Conservation (phyloP, 2,113 vertebrate species). For the Dicentrarchus labrax region DNA sequence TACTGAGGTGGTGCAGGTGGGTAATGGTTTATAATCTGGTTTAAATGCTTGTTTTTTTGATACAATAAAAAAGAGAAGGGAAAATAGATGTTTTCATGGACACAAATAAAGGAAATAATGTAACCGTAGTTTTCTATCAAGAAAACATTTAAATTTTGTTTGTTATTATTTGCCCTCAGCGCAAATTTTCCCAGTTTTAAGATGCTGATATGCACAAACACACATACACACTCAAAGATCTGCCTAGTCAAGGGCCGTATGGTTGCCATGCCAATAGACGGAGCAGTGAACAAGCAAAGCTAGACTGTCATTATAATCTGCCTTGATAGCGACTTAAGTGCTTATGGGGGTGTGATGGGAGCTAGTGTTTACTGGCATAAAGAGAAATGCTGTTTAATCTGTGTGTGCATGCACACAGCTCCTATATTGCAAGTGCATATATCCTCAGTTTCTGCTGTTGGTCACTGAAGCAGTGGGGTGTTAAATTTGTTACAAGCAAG, state of each 20-base stretch:
- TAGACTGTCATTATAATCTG: conserved; percentile 60
- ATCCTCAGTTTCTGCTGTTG: conserved; percentile 6
- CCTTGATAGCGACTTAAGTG: conserved; percentile 38
- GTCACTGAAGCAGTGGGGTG: neutral
- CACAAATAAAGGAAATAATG: neutral
- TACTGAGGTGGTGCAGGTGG: conserved; percentile 96
- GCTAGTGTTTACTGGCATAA: conserved; percentile 53
- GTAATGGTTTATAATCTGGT: neutral
- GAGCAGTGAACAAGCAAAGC: conserved; percentile 66
- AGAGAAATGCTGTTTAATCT: conserved; percentile 53
- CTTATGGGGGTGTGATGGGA: conserved; percentile 53
- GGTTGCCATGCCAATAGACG: conserved; percentile 81
- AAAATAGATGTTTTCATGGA: neutral
- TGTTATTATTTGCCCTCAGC: neutral
- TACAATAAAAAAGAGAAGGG: neutral
- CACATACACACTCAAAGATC: conserved; percentile 41
- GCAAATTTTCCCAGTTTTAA: conserved; percentile 12
- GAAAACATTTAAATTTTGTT: neutral
- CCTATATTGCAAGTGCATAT: neutral
- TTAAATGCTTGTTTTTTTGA: neutral
- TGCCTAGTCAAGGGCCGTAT: conserved; percentile 67
- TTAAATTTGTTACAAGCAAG: conserved; percentile 15
- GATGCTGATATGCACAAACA: conserved; percentile 23
- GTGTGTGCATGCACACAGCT: conserved; percentile 6
- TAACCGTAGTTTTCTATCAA: neutral